phyloP scores from a whole-genome alignment of 2,113 vertebrate genomes.

The Tringa solitaria region DNA sequence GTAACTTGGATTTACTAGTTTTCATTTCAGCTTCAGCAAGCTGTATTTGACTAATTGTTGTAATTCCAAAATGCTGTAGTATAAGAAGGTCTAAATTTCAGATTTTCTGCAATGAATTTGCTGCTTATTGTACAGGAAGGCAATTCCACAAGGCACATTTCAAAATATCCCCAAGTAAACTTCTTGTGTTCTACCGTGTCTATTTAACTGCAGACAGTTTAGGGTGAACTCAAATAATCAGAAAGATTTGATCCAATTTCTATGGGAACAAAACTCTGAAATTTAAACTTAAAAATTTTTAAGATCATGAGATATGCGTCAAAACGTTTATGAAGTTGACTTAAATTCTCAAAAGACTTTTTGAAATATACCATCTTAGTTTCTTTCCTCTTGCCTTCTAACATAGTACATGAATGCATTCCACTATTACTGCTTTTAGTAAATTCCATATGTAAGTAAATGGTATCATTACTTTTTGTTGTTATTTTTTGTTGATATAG shows the following conservation, averaged over 20 bases:
- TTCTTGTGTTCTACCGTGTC: background rate
- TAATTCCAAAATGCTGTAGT: background rate
- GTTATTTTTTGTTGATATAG: background rate
- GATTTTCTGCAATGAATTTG: background rate
- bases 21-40: background rate
- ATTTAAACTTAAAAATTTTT: background rate
- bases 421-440: background rate
- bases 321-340: background rate
- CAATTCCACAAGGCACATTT: background rate
- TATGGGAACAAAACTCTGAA: background rate
- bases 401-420: fast-evolving
- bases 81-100: background rate
- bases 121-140: background rate
- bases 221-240: background rate
- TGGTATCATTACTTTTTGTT: background rate
- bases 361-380: background rate
- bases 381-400: background rate
- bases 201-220: background rate
- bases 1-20: background rate
- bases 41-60: background rate
- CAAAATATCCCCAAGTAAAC: background rate
- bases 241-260: background rate
- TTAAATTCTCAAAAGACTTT: background rate
- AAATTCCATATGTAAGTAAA: background rate
- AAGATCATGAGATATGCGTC: background rate